Evolutionary conservation across 2,113 vertebrate genomes (phyloP), one percentile per base, ranked within the genome.

Genomic region (Ondatra zibethicus): DNA sequence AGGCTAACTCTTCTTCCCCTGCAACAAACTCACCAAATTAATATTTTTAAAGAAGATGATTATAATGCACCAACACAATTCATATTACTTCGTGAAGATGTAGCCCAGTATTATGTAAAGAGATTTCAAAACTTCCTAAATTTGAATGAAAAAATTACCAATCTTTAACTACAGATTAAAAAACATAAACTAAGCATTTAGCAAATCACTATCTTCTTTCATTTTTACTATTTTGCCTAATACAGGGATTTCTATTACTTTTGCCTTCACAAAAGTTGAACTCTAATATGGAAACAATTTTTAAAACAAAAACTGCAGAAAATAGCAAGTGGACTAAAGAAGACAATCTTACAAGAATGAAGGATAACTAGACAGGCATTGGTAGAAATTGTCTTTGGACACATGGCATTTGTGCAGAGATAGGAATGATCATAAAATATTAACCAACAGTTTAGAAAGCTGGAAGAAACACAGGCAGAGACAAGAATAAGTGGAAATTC

Each of bases 351-450:
- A 88, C 47, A 3, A 47, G 14, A 5, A 39, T 78, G 61, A 84
- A 95, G 52, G 21, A 0, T 61, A 36, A 78, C 12, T 88, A 50
- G 58, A 16, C 66, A 33, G 6, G 52, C 0, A 9, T 2, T 66
- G 21, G 8, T 94, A 31, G 31, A 73, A 33, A 52, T 4, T 39
- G 29, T 39, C 17, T 3, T 89, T 36, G 88, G 29, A 17, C 61
- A 93, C 61, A 75, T 47, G 88, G 25, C 47, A 70, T 93, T 55
- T 88, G 23, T 88, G 7, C 39, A 95, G 58, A 96, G 80, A 70
- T 13, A 33, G 65, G 33, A 82, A 80, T 70, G 55, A 82, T 96
- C 80, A 87, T 80, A 75, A 29, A 93, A 66, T 13, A 91, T 11
- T 39, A 77, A 39, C 7, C 29, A 45, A 76, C 10, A 85, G 11